phyloP scores from a whole-genome alignment of 2,888 invertebrate genomes.

The Cheilosia vernalis region DNA sequence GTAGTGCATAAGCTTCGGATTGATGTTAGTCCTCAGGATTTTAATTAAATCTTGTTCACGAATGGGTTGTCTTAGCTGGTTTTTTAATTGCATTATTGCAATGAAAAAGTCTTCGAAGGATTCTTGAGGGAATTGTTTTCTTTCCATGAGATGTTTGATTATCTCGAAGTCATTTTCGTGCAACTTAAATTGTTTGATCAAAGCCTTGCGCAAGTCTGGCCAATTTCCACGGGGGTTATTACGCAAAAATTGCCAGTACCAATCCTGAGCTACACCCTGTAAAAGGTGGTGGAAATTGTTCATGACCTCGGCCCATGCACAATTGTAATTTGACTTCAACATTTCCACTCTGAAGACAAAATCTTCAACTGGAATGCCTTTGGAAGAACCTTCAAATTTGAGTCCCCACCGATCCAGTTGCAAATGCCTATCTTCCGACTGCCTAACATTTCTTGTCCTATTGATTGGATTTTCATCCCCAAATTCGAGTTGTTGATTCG shows the following conservation, averaged over 20 bases:
- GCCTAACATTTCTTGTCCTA: no score
- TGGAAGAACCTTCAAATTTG: not conserved
- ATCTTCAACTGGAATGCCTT: slow-evolving; percentile 3
- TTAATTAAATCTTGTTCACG: slow-evolving; percentile 16
- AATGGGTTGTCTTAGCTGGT: slow-evolving; percentile 7
- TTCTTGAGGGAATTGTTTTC: slow-evolving; percentile 28
- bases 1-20: not conserved
- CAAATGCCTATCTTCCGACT: no score
- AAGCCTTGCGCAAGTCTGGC: not conserved
- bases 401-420: no score
- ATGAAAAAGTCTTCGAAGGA: slow-evolving; percentile 28
- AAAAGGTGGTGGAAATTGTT: slow-evolving; percentile 3
- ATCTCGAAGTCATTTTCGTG: slow-evolving; percentile 8
- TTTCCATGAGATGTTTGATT: slow-evolving; percentile 17
- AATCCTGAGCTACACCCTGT: not conserved
- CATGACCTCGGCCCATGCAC: no score
- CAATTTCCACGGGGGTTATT: slow-evolving; percentile 5
- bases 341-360: not conserved
- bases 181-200: not conserved
- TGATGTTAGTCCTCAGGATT: not conserved
- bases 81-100: slow-evolving; percentile 1
- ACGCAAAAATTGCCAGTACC: slow-evolving; percentile 14
- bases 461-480: no score
- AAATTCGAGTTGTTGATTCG: no score
- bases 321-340: not conserved